phyloP scores from a whole-genome alignment of 2,797 vertebrate species.

The Diglossa cyanea region DNA sequence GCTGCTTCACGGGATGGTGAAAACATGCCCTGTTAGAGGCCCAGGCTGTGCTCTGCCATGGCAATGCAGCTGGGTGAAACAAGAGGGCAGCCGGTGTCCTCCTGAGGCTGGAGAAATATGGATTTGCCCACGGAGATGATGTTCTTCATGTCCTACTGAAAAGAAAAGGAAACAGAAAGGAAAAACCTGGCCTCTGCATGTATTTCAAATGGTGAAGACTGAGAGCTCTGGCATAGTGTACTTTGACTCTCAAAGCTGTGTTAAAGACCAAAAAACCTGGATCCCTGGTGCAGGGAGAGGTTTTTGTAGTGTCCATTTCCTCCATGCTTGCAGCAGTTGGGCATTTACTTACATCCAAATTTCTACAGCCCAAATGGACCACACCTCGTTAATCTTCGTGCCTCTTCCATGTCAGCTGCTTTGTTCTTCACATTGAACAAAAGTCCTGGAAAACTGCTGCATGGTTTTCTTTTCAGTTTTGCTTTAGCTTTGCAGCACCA shows the following conservation, averaged over 20 bases:
- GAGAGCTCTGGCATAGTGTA: not conserved
- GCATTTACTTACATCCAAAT: not conserved
- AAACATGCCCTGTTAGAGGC: not conserved
- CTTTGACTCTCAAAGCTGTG: not conserved
- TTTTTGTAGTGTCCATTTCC: accelerated
- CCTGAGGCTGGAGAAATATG: not conserved
- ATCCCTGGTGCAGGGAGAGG: too few relatives aligned
- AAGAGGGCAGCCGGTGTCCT: not conserved
- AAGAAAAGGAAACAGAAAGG: not conserved
- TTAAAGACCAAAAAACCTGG: not conserved
- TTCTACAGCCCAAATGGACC: not conserved
- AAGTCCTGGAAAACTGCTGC: not conserved
- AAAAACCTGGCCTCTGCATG: not conserved
- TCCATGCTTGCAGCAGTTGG: not conserved
- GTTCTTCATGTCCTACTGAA: not conserved
- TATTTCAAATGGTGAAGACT: not conserved
- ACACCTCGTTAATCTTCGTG: not conserved
- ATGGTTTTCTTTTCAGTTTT: not conserved
- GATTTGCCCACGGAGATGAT: not conserved
- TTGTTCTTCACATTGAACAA: not conserved
- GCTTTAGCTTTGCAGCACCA: not conserved
- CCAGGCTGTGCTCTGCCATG: not conserved
- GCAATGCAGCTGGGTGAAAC: not conserved
- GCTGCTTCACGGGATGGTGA: not conserved
- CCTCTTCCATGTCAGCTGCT: not conserved